A percentile compares a stretch with the other conserved stretches of the same genome.
phyloP scores from a whole-genome alignment of 2,888 invertebrate species.

The Drosophila kanekoi region DNA sequence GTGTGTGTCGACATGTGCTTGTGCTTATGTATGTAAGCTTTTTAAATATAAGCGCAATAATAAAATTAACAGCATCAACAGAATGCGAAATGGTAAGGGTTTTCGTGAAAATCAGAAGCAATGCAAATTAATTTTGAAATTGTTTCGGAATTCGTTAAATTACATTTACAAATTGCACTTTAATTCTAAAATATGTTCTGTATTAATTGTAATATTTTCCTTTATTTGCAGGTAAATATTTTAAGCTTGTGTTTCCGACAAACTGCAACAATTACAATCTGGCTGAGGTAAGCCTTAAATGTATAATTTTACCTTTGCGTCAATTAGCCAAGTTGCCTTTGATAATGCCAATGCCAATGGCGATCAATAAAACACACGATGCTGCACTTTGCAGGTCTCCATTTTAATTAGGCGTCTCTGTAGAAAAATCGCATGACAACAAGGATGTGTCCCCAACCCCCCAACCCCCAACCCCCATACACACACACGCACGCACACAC shows the following conservation, averaged over 20 bases:
- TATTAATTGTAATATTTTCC: slow-evolving; percentile 17
- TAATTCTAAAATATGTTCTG: slow-evolving; percentile 18
- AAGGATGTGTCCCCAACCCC: not conserved
- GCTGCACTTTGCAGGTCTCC: slow-evolving; percentile 10
- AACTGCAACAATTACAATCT: not conserved
- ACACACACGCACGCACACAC: not conserved
- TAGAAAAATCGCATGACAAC: slow-evolving; percentile 5
- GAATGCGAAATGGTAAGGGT: slow-evolving; percentile 12
- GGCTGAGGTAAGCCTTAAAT: slow-evolving; percentile 31
- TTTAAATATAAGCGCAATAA: not conserved
- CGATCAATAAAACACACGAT: slow-evolving; percentile 26
- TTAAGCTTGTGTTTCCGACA: not conserved
- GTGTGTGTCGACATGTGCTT: too few species aligned
- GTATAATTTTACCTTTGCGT: slow-evolving; percentile 23
- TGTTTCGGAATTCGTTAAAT: not conserved
- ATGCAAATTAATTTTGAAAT: slow-evolving; percentile 14
- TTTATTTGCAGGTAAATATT: slow-evolving; percentile 60
- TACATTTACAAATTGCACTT: slow-evolving; percentile 7
- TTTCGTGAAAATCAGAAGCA: not conserved
- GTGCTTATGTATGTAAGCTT: not conserved
- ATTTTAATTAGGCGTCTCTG: slow-evolving; percentile 34
- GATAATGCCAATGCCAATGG: slow-evolving; percentile 13
- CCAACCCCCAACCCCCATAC: not conserved
- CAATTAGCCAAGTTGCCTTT: not conserved
- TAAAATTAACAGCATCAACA: not conserved